Conservation (phyloP, 2,797 vertebrate species). For the Okamejei kenojei region DNA sequence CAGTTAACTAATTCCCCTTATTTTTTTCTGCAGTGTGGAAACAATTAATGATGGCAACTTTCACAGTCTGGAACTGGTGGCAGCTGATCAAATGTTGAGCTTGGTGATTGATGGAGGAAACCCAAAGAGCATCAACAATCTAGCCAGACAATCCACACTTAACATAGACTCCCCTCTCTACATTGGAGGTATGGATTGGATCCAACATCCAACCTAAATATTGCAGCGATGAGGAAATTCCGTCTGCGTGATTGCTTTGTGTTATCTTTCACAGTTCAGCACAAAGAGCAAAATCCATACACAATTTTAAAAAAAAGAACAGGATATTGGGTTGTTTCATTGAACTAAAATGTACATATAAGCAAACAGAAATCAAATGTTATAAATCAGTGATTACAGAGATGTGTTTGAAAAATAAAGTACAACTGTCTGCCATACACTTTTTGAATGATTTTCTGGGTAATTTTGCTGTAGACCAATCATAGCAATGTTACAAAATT, state of each 20-base stretch:
- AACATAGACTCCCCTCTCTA: slow-evolving; percentile 84
- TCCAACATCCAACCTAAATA: neutral
- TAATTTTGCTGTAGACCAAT: slow-evolving; percentile 21
- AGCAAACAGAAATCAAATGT: neutral
- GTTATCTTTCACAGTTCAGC: neutral
- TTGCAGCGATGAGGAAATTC: neutral
- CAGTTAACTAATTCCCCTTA: neutral
- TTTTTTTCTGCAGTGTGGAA: slow-evolving; percentile 68
- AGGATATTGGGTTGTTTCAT: neutral
- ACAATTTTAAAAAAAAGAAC: neutral
- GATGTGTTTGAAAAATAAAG: slow-evolving; percentile 10
- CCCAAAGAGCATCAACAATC: slow-evolving; percentile 85
- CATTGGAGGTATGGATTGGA: slow-evolving; percentile 75
- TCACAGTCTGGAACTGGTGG: slow-evolving; percentile 84
- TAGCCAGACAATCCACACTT: slow-evolving; percentile 82
- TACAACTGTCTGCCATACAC: neutral
- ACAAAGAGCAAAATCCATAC: neutral
- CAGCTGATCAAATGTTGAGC: slow-evolving; percentile 81
- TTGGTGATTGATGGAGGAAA: slow-evolving; percentile 86
- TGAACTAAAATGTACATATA: neutral
- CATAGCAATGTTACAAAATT: no score
- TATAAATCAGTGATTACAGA: neutral
- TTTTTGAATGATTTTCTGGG: neutral
- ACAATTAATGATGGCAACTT: slow-evolving; percentile 96
- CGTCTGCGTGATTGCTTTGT: neutral